These are phyloP conservation scores for Neosilurus hyrtlii DNA, from an alignment of 2,797 vertebrate genomes.

Conservation along the genomic window DNA sequence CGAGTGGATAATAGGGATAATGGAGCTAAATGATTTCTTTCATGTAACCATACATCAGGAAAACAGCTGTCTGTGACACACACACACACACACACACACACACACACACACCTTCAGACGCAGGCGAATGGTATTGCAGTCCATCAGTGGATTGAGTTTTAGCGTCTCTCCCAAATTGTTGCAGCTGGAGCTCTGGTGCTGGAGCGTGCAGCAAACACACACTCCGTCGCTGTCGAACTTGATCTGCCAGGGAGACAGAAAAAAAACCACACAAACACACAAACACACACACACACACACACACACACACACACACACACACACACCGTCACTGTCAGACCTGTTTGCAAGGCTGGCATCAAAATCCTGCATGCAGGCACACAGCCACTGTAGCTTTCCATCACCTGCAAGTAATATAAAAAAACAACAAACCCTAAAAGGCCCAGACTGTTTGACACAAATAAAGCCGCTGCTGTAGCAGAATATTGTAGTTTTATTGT, in stretches of 20 bases:
- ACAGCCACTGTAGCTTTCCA: no score
- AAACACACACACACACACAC: constrained; percentile 45
- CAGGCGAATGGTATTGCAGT: constrained; percentile 90
- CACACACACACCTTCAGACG: constrained; percentile 84
- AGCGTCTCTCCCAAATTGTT: constrained; percentile 93
- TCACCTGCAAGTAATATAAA: background rate
- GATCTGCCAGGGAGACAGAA: constrained; percentile 75
- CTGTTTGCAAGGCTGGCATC: constrained; percentile 16
- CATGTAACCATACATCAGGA: background rate
- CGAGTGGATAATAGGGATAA: constrained; percentile 27
- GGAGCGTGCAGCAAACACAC: constrained; percentile 94
- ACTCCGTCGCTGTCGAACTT: constrained; percentile 96
- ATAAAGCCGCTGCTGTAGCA: background rate
- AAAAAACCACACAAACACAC: constrained; percentile 55
- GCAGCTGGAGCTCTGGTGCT: constrained; percentile 90
- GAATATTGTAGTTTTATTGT: background rate
- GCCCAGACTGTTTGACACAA: background rate
- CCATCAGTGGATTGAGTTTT: constrained; percentile 92
- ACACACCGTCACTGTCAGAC: constrained; percentile 27
- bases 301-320: constrained; percentile 44
- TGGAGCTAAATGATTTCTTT: constrained; percentile 27
- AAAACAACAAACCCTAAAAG: background rate
- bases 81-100: background rate
- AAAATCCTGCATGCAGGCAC: no score
- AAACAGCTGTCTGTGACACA: constrained; percentile 14